Conservation (phyloP, 2,797 vertebrate genomes). For the Psittacula derbiana region DNA sequence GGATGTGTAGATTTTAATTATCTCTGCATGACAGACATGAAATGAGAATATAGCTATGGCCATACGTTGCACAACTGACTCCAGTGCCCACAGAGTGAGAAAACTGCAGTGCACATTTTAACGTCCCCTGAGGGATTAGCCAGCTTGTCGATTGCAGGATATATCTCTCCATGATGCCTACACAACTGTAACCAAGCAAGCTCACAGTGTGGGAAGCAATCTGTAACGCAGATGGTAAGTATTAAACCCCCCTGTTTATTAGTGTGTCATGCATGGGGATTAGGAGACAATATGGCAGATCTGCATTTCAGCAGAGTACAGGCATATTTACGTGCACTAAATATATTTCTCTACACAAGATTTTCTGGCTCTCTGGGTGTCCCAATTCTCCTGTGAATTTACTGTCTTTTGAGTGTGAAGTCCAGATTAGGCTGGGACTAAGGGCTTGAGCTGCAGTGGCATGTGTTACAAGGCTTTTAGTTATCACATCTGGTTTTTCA, state of each 20-base stretch:
- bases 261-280: slow-evolving; percentile 50
- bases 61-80: not conserved
- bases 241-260: slow-evolving; percentile 26
- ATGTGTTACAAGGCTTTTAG: not conserved
- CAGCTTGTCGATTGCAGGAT: not conserved
- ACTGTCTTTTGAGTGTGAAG: not conserved
- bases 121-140: not conserved
- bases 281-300: slow-evolving; percentile 46
- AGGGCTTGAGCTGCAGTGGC: not conserved
- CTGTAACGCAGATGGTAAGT: slow-evolving; percentile 44
- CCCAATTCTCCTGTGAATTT: slow-evolving; percentile 17
- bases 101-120: slow-evolving; percentile 23
- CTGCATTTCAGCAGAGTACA: slow-evolving; percentile 44
- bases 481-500: not conserved
- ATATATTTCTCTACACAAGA: not conserved
- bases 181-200: slow-evolving; percentile 21
- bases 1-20: slow-evolving; percentile 28
- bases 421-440: not conserved
- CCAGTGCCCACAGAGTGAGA: not conserved
- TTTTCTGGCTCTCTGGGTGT: slow-evolving; percentile 32
- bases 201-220: slow-evolving; percentile 52
- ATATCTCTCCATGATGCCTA: not conserved
- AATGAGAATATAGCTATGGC: not conserved
- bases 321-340: not conserved
- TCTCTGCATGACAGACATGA: slow-evolving; percentile 22